These are phyloP conservation scores for Urocyon cinereoargenteus DNA, from an alignment of 2,797 vertebrate genomes.

Conservation along the genomic window DNA sequence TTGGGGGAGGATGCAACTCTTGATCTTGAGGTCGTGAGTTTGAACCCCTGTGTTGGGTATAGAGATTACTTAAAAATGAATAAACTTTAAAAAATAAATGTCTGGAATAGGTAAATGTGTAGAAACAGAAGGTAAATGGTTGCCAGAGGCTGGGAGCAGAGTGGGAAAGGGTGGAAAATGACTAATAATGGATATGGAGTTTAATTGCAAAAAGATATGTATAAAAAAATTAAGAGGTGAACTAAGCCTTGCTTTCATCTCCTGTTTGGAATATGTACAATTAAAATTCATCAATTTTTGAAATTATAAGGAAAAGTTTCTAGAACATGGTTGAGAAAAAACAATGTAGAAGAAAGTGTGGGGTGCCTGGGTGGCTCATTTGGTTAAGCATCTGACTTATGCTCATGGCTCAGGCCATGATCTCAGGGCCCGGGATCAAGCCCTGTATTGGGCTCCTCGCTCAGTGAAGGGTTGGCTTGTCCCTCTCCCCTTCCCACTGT, in stretches of 20 bases:
- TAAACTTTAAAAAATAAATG: background rate
- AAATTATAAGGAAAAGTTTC: conserved; percentile 37
- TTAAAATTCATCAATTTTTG: conserved; percentile 11
- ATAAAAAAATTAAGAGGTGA: background rate
- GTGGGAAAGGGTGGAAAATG: background rate
- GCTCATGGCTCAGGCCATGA: background rate
- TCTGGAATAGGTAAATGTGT: background rate
- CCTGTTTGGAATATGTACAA: background rate
- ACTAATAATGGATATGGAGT: background rate
- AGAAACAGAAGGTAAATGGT: background rate
- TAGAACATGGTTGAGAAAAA: background rate
- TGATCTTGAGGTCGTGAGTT: background rate
- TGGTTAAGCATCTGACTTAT: background rate
- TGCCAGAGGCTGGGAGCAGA: background rate
- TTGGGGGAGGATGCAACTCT: background rate
- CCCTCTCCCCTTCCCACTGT: background rate
- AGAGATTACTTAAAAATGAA: background rate
- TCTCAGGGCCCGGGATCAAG: background rate
- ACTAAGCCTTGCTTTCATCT: conserved; percentile 11
- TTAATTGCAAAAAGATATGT: background rate
- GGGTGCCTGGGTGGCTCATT: background rate
- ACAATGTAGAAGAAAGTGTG: conserved; percentile 16
- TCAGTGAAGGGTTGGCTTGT: background rate
- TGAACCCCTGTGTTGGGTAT: background rate
- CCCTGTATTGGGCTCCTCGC: too few species aligned